phyloP scores from a whole-genome alignment of 2,113 vertebrate genomes.

The Apistogramma diplotaenia region DNA sequence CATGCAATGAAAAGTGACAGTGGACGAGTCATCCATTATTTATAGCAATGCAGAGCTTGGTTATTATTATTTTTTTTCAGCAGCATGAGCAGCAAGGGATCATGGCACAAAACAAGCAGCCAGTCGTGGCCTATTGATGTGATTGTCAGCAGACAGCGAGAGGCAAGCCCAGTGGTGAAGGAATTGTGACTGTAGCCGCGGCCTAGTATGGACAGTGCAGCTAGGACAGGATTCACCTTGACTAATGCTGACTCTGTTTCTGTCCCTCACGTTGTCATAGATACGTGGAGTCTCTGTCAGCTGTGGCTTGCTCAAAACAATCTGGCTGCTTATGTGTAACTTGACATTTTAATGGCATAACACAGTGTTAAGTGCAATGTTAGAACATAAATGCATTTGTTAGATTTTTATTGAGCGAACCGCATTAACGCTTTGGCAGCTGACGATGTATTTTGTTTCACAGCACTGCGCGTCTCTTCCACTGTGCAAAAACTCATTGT shows the following conservation, averaged over 20 bases:
- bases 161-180: constrained; percentile 45
- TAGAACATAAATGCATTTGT: constrained; percentile 5
- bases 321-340: background rate
- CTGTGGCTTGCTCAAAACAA: background rate
- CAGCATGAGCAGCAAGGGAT: constrained; percentile 74
- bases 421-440: constrained; percentile 4
- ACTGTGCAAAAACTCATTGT: background rate
- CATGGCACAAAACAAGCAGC: constrained; percentile 79
- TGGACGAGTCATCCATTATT: constrained; percentile 83
- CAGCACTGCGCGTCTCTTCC: background rate
- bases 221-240: constrained; percentile 43
- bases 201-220: constrained; percentile 16
- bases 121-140: constrained; percentile 72
- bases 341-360: background rate
- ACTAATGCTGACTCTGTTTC: constrained; percentile 24
- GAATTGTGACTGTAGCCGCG: constrained; percentile 35
- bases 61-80: constrained; percentile 78
- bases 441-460: constrained; percentile 20
- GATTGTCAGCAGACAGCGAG: constrained; percentile 69
- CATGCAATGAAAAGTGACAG: constrained; percentile 81
- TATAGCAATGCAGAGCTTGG: constrained; percentile 71
- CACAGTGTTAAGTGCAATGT: background rate
- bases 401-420: constrained; percentile 12
- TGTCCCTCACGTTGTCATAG: constrained; percentile 4
- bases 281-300: constrained; percentile 18